Evolutionary conservation across 2,797 vertebrate species (phyloP).

Genomic region (Monodelphis domestica): DNA sequence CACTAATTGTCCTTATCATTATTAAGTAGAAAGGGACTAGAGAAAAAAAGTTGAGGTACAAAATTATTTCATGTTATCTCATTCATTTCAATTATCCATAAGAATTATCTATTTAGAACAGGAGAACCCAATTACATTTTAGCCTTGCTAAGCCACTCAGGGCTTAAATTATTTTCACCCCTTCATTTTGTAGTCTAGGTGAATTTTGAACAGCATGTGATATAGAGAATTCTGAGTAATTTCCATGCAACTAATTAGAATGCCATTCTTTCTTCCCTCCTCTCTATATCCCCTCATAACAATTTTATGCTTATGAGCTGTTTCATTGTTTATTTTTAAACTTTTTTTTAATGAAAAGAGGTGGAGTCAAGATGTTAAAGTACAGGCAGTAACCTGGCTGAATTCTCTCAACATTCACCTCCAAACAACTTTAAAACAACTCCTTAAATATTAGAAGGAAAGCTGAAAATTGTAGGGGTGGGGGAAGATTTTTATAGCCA

Average conservation of each 20-base stretch:
- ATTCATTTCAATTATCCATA: neutral
- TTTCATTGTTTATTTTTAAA: neutral
- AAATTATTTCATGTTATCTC: too few species aligned
- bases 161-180: neutral
- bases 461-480: too few species aligned
- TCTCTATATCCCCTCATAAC: neutral
- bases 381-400: too few species aligned
- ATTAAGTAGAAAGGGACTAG: neutral
- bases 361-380: too few species aligned
- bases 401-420: too few species aligned
- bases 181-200: constrained; percentile 16
- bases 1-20: too few species aligned
- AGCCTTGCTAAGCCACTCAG: neutral
- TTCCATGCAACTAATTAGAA: constrained; percentile 1
- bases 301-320: neutral
- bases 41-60: neutral
- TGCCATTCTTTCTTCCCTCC: constrained; percentile 23
- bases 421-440: too few species aligned
- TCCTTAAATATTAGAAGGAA: too few species aligned
- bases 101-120: neutral
- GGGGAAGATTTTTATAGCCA: too few species aligned
- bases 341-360: too few species aligned
- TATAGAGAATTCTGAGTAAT: neutral
- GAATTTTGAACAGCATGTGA: neutral
- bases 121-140: neutral